phyloP scores from a whole-genome alignment of 2,888 invertebrate genomes.

The Dorcus hopei region DNA sequence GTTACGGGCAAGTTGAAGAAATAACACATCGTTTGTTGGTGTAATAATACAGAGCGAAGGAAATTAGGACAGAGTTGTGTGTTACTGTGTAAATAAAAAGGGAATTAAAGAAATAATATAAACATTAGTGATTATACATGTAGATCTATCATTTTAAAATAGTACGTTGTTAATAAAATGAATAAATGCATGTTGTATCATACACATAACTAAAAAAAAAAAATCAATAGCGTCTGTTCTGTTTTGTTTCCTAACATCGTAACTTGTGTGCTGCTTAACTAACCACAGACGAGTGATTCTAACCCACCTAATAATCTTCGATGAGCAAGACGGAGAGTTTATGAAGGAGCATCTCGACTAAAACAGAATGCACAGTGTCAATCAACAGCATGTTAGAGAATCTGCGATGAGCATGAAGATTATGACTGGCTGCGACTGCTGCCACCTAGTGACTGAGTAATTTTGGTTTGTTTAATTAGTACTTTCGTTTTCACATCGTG shows the following conservation, averaged over 20 bases:
- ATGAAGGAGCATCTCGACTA: slow-evolving; percentile 9
- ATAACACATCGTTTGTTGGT: no score
- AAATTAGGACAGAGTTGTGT: no score
- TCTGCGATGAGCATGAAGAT: slow-evolving; percentile 37
- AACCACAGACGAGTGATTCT: slow-evolving; percentile 15
- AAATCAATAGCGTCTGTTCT: not conserved
- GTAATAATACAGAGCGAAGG: no score
- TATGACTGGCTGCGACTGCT: slow-evolving; percentile 47
- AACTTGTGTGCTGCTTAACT: slow-evolving; percentile 32
- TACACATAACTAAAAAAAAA: not conserved
- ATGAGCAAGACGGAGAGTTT: not conserved
- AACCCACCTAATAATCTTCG: slow-evolving; percentile 9
- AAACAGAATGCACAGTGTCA: slow-evolving; percentile 14
- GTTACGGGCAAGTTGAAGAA: no score
- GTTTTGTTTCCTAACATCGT: slow-evolving; percentile 5
- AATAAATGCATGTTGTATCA: not conserved
- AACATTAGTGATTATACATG: no score
- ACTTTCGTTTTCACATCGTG: not conserved
- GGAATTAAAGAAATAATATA: no score
- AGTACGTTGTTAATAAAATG: no score
- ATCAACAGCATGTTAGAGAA: slow-evolving; percentile 6
- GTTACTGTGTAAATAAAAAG: no score
- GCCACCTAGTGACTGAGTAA: slow-evolving; percentile 35
- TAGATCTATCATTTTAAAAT: no score
- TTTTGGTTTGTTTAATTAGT: slow-evolving; percentile 19